Base-by-base conservation (phyloP, 2,888 invertebrate genomes). In the Muscina levida region DNA sequence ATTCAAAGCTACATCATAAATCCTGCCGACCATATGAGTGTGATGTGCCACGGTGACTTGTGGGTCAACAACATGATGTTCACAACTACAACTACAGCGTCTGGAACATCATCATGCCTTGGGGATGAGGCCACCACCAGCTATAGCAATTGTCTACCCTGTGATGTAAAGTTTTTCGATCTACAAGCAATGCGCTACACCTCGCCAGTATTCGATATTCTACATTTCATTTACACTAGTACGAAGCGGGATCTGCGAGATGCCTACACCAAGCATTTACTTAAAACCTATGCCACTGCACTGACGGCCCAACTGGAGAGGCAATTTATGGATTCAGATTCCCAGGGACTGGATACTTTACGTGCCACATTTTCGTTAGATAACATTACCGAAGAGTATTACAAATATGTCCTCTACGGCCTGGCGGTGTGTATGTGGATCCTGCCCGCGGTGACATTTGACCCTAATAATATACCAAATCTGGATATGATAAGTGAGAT, bases 51-150 rank as follows among this genome's bases (percentile, higher is more conserved):
- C 72, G 90, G 90, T 1, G 90, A 90, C 75, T 74, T 90, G 56
- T 90, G 90, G 89, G 85, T 89, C 0, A 90, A 90, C 82, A 90
- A 90, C 77, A 85, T 90, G 2, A 89, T 90, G 90, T 90, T 90
- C 66, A 83, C 79, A 22, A 73, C 84, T 24, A 13, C 65, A 8
- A 19, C 1, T 51, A 79, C 2, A 76, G 82, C 4, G 37, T 68
- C 1, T 42, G 19, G 19, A 2, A 39, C 6, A 11, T 31, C 84
- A 72, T 13, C 66, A 80, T 31, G 31, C 31, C 31, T 31, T 5
- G 0, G 82, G 82, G 46, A 65, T 10, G 53, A n/a, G 3, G 11
- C 11, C 31, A 56, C n/a, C 1, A 13, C 26, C 10, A 44, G 17
- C 44, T 13, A 13, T 15, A 17, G 19, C 5, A 57, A 65, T 10